Percentiles rank a stretch among this genome's conserved stretches.
These are phyloP conservation scores for Noctua comes DNA, from an alignment of 2,888 invertebrate species.

Conservation along the genomic window DNA sequence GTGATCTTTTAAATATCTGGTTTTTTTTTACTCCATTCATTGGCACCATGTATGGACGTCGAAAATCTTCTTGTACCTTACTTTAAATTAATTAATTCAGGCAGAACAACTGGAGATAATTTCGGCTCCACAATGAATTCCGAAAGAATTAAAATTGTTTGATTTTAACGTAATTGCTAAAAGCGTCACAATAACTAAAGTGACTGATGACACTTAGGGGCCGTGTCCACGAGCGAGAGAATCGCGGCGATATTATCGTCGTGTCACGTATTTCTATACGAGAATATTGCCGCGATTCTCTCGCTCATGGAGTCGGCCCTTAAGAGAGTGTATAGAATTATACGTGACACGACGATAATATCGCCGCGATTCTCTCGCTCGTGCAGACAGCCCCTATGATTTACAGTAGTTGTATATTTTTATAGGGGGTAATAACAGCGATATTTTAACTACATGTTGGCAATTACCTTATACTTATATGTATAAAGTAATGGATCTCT, in stretches of 20 bases:
- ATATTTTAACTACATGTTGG: not conserved
- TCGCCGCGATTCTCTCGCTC: too few species aligned
- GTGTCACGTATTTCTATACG: too few species aligned
- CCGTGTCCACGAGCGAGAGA: too few species aligned
- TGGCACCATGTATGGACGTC: not conserved
- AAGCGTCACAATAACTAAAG: not conserved
- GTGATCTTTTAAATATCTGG: constrained; percentile 25
- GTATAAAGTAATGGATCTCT: not conserved
- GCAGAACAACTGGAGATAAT: not conserved
- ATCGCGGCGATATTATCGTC: too few species aligned
- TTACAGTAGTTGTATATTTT: not conserved
- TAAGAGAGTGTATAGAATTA: too few species aligned
- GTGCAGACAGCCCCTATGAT: too few species aligned
- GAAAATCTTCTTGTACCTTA: not conserved
- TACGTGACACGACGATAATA: too few species aligned
- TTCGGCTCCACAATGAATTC: not conserved
- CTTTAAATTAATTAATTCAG: not conserved
- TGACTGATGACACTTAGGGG: not conserved
- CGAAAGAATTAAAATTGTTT: not conserved
- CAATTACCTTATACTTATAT: not conserved
- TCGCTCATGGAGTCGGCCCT: too few species aligned
- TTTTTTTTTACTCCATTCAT: not conserved
- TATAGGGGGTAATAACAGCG: not conserved
- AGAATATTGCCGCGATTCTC: too few species aligned
- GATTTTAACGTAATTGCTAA: not conserved